Base-by-base conservation (phyloP, 1,140 invertebrate species). In the Heliothis subflexa region DNA sequence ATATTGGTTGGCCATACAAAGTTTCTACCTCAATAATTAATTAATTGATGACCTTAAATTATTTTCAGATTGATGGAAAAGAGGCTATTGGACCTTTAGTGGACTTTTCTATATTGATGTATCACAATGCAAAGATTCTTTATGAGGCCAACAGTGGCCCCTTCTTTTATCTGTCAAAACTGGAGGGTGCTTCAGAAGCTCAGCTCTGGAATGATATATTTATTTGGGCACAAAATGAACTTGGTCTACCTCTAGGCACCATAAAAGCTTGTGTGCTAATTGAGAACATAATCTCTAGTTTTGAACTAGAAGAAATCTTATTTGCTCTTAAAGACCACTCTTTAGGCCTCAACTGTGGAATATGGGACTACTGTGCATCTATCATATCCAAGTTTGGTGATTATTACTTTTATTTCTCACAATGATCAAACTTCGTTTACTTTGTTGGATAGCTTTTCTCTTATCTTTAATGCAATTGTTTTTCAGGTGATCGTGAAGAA, bases 341-440 rank as follows among this genome's bases (percentile, higher is more conserved):
- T 16, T 89, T 97, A 33, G 97, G 97, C 18, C 91, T 97, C 0
- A 97, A 97, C 85, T 97, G 97, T 94, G 97, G 97, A 5, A 97
- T 97, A 80, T 97, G 97, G 97, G 97, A 97, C 89, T 97, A 97
- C 86, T 95, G 96, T 78, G 97, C 97, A 7, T 97, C 96, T 9
- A 96, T 97, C 76, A 96, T 97, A 80, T 95, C 95, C 33, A 97
- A 96, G 92, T 96, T 97, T 94, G 96, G 96, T 95, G 92, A 92
- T 81, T 85, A 54, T 61, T 70, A 16, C 54, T 61, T 71, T 81
- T 79, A 64, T 64, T 64, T 64, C 10, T 62, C 40, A 1, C 4
- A 12, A 33, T 55, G 2, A 55, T 9, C 2, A 55, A 18, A 11
- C 9, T 10, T 54, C 18, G 4, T 55, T 55, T 18, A 18, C n/a